phyloP scores from a whole-genome alignment of 2,797 vertebrate species.

The Benthosema pterotum region DNA sequence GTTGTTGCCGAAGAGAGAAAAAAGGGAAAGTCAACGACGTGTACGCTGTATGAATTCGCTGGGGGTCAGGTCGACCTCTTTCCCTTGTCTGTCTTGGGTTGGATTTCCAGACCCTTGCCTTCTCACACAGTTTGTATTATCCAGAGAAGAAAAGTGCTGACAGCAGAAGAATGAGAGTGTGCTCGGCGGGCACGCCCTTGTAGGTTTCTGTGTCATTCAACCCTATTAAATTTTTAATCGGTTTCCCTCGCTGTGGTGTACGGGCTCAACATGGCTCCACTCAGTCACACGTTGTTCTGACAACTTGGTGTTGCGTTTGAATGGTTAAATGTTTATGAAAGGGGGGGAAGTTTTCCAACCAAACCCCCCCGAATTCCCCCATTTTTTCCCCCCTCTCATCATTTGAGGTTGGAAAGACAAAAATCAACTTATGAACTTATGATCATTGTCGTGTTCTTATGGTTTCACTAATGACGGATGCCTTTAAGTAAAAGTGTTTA shows the following conservation, averaged over 20 bases:
- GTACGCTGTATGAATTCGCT: conserved; percentile 38
- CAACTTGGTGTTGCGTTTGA: conserved; percentile 24
- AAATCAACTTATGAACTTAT: too few relatives aligned
- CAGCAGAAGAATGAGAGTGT: conserved; percentile 78
- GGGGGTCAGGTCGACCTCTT: conserved; percentile 43
- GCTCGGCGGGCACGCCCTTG: conserved; percentile 86
- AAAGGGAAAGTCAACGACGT: conserved; percentile 8
- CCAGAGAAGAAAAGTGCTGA: conserved; percentile 79
- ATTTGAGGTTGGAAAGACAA: too few relatives aligned
- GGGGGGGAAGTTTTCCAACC: background rate
- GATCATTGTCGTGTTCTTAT: too few relatives aligned
- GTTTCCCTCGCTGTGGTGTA: conserved; percentile 85
- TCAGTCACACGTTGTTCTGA: conserved; percentile 48
- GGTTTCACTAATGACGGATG: too few relatives aligned
- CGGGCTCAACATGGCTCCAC: conserved; percentile 56
- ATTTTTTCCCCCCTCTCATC: too few relatives aligned
- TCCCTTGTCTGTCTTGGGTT: conserved; percentile 46
- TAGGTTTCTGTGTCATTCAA: conserved; percentile 88
- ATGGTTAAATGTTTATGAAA: conserved; percentile 43
- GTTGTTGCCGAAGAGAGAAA: conserved; percentile 2
- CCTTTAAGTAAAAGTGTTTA: too few relatives aligned
- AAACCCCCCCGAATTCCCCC: too few relatives aligned
- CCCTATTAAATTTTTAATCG: conserved; percentile 89
- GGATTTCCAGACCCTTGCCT: conserved; percentile 59
- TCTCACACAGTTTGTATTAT: conserved; percentile 62